Conservation (phyloP, 2,797 vertebrate species). For the Brachymystax lenok region DNA sequence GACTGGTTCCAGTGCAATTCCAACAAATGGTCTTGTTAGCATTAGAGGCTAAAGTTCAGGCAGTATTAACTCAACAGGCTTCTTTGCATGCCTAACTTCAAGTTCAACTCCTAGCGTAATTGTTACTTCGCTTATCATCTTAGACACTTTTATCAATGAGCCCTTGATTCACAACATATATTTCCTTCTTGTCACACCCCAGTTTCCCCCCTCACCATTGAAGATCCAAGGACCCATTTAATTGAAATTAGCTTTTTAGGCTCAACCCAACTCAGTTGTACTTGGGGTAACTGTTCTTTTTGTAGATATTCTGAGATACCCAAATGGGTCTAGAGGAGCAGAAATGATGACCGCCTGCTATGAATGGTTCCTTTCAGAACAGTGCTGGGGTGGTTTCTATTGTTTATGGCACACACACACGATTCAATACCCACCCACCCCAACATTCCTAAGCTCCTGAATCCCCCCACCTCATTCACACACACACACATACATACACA, state of each 20-base stretch:
- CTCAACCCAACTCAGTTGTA: neutral
- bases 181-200: neutral
- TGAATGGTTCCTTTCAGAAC: slow-evolving; percentile 70
- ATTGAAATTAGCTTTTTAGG: slow-evolving; percentile 7
- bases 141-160: slow-evolving; percentile 20
- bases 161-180: neutral
- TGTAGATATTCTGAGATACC: neutral
- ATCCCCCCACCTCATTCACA: slow-evolving; percentile 40
- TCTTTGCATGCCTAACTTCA: neutral
- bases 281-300: slow-evolving; percentile 5
- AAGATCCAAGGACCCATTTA: slow-evolving; percentile 1
- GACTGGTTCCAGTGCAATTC: neutral
- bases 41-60: neutral
- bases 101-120: neutral
- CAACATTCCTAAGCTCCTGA: slow-evolving; percentile 55
- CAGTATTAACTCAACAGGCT: neutral
- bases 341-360: slow-evolving; percentile 50
- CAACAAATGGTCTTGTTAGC: neutral
- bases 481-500: slow-evolving; percentile 14
- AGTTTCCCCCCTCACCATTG: neutral
- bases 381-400: slow-evolving; percentile 48
- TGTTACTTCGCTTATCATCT: slow-evolving; percentile 16
- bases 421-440: slow-evolving; percentile 42
- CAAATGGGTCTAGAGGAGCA: slow-evolving; percentile 31
- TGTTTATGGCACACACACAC: slow-evolving; percentile 51